Evolutionary conservation across 2,113 vertebrate species (phyloP).

Genomic region (Vulpes lagopus): DNA sequence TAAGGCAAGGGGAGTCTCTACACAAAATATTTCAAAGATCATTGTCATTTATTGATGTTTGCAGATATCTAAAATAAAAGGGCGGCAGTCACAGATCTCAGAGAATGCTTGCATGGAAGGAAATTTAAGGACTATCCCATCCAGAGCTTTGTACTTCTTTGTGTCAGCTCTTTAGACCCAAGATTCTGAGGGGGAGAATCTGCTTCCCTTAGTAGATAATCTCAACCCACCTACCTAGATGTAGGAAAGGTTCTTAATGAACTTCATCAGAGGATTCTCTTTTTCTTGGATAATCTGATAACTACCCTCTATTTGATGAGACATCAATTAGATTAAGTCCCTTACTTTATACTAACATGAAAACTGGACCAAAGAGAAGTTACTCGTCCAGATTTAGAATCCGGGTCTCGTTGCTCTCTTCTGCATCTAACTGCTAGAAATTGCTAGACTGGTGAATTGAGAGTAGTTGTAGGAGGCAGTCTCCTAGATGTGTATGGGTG

Average conservation of each 20-base stretch:
- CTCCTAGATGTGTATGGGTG: background rate
- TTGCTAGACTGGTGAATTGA: accelerated
- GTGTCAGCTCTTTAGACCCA: background rate
- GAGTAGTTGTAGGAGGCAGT: background rate
- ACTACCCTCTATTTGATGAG: background rate
- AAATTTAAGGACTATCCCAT: background rate
- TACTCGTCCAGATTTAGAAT: background rate
- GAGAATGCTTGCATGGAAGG: too few species aligned
- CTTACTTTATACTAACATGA: background rate
- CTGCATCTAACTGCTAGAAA: background rate
- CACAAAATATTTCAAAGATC: background rate
- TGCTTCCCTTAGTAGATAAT: background rate
- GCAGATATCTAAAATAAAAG: background rate
- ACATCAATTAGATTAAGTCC: background rate
- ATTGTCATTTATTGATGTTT: background rate
- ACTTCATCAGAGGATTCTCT: background rate
- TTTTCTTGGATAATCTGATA: background rate
- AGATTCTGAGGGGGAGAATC: background rate
- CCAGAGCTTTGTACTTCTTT: background rate
- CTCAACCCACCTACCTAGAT: background rate
- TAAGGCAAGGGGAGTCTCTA: background rate
- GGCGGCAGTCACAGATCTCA: background rate
- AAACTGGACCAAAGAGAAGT: background rate
- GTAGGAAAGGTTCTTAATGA: background rate
- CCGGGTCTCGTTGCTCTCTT: background rate